Evolutionary conservation across 2,113 vertebrate genomes (phyloP).

Genomic region (Puntigrus tetrazona): DNA sequence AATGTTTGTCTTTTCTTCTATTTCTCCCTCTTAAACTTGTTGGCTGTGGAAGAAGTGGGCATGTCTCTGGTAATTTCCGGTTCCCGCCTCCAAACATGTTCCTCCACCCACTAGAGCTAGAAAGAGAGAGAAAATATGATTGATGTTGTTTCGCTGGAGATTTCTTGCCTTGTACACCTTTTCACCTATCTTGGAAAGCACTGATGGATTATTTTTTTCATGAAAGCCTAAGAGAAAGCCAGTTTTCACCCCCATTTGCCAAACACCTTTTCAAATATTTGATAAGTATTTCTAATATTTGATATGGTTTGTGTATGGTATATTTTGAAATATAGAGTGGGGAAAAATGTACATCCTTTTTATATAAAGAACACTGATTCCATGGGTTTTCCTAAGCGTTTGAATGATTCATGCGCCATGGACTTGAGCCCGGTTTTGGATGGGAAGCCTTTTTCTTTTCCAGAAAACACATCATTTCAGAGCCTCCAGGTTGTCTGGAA

Average conservation of each 20-base stretch:
- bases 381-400: neutral
- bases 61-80: neutral
- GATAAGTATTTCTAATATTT: neutral
- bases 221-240: constrained; percentile 29
- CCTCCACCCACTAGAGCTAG: neutral
- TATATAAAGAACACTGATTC: neutral
- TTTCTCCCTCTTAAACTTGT: neutral
- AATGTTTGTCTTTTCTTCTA: neutral
- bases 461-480: neutral
- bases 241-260: neutral
- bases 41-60: neutral
- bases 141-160: neutral
- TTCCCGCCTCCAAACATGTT: neutral
- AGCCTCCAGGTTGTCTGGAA: neutral
- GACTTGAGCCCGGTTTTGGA: neutral
- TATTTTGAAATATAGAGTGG: neutral
- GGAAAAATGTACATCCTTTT: constrained; percentile 8
- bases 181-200: neutral
- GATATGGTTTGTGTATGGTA: neutral
- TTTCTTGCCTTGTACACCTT: neutral
- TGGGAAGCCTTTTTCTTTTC: neutral
- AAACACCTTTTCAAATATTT: neutral
- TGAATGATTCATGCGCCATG: neutral
- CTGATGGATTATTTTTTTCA: constrained; percentile 11
- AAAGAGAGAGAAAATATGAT: neutral